Percentiles rank a stretch among this genome's conserved stretches.
Conservation (phyloP, 2,797 vertebrate species). For the Merluccius polli region DNA sequence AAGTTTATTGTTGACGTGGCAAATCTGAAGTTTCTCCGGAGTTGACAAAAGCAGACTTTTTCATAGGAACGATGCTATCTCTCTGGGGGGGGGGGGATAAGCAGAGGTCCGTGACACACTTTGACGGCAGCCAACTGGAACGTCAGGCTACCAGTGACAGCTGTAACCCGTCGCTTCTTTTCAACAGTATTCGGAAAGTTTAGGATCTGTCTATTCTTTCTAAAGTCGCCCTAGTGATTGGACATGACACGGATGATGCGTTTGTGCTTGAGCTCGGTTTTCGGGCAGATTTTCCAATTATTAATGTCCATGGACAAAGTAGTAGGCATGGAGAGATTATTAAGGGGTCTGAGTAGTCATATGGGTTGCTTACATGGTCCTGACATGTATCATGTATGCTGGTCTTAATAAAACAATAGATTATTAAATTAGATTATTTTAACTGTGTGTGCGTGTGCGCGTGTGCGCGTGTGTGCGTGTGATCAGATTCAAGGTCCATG, state of each 20-base stretch:
- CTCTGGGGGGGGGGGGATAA: neutral
- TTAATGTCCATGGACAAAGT: neutral
- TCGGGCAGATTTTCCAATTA: neutral
- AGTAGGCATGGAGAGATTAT: neutral
- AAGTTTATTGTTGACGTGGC: conserved; percentile 16
- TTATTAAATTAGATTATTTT: neutral
- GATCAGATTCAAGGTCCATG: conserved; percentile 18
- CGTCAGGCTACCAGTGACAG: neutral
- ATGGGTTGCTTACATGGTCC: neutral
- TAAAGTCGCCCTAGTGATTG: neutral
- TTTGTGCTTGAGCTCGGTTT: neutral
- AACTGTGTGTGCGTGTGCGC: neutral
- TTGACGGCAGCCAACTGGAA: neutral
- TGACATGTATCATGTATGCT: neutral
- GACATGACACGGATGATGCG: neutral
- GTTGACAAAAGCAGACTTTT: conserved; percentile 18
- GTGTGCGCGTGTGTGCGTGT: neutral
- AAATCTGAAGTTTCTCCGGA: conserved; percentile 22
- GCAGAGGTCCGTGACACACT: neutral
- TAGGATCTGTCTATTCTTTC: neutral
- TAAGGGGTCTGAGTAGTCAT: neutral
- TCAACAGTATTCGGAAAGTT: neutral
- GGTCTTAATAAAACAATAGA: neutral
- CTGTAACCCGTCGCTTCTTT: neutral
- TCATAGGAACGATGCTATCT: neutral